Conservation (phyloP, 2,888 invertebrate genomes). For the Stenchaetothrips biformis region DNA sequence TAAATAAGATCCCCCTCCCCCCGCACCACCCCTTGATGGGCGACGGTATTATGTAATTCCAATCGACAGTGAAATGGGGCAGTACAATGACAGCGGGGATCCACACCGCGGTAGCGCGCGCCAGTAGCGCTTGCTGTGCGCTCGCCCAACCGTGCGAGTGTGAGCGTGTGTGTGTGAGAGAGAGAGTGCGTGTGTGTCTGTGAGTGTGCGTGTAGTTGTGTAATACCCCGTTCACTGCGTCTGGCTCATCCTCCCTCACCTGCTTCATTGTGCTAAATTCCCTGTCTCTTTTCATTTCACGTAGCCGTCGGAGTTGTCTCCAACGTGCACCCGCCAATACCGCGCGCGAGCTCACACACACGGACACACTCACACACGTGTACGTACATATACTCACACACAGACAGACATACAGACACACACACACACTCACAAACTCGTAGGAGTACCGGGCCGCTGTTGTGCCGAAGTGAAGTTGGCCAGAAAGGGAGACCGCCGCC, state of each 20-base stretch:
- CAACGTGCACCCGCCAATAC: not conserved
- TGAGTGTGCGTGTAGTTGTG: conserved; percentile 13
- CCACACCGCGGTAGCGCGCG: not conserved
- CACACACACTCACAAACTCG: not conserved
- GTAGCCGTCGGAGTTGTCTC: not conserved
- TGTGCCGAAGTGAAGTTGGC: too few relatives aligned
- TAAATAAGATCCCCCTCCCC: not conserved
- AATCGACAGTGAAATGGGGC: conserved; percentile 20
- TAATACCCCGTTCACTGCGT: conserved; percentile 10
- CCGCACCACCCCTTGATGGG: not conserved
- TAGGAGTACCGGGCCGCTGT: not conserved
- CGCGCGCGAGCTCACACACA: too few relatives aligned
- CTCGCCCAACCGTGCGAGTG: not conserved
- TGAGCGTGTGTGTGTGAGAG: not conserved
- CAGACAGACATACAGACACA: too few relatives aligned
- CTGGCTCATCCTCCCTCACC: conserved; percentile 3
- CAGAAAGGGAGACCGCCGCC: too few relatives aligned
- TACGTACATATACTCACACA: too few relatives aligned
- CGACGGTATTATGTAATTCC: conserved; percentile 15
- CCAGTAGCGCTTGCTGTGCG: not conserved
- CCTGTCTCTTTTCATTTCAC: conserved; percentile 14
- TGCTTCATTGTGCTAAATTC: conserved; percentile 15
- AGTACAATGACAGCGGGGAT: conserved; percentile 13
- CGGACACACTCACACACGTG: too few relatives aligned
- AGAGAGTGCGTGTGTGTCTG: not conserved